Percentiles rank a stretch among this genome's conserved stretches.
Conservation (phyloP, 2,797 vertebrate genomes). For the Luscinia luscinia region DNA sequence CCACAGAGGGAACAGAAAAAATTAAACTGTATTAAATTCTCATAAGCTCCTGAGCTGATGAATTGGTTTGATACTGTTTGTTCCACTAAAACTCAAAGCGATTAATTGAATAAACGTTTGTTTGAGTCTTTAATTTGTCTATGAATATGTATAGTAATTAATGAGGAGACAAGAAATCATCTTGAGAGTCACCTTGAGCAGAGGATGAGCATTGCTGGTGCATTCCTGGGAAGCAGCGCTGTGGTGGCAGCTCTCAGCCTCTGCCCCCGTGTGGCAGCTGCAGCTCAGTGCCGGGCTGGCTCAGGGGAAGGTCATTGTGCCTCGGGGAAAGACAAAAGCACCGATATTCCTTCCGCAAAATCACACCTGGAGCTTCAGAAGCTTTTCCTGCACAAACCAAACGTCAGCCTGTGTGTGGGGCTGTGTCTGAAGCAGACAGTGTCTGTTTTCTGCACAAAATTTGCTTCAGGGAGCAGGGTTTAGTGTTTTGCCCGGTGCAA, state of each 20-base stretch:
- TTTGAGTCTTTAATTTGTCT: conserved; percentile 33
- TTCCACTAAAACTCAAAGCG: not conserved
- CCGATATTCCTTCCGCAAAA: not conserved
- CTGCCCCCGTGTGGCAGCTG: conserved; percentile 60
- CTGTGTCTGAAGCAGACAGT: not conserved
- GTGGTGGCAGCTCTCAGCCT: not conserved
- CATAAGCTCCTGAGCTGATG: not conserved
- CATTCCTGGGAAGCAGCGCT: not conserved
- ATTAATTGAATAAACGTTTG: conserved; percentile 49
- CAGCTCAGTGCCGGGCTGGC: not conserved
- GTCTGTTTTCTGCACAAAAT: not conserved
- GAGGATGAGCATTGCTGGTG: not conserved
- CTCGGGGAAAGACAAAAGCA: not conserved
- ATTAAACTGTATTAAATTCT: not conserved
- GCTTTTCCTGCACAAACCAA: not conserved
- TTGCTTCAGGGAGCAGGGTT: not conserved
- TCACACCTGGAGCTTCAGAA: not conserved
- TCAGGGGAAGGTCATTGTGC: not conserved
- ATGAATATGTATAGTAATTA: conserved; percentile 40
- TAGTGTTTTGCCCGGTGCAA: not conserved
- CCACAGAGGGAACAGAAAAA: not conserved
- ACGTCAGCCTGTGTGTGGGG: not conserved
- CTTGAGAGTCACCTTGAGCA: conserved; percentile 64
- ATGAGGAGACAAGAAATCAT: conserved; percentile 2
- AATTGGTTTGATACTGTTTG: conserved; percentile 28